Evolutionary conservation across 1,140 invertebrate species (phyloP), one percentile per base, ranked within the genome.

Genomic region (Habropoda laboriosa): DNA sequence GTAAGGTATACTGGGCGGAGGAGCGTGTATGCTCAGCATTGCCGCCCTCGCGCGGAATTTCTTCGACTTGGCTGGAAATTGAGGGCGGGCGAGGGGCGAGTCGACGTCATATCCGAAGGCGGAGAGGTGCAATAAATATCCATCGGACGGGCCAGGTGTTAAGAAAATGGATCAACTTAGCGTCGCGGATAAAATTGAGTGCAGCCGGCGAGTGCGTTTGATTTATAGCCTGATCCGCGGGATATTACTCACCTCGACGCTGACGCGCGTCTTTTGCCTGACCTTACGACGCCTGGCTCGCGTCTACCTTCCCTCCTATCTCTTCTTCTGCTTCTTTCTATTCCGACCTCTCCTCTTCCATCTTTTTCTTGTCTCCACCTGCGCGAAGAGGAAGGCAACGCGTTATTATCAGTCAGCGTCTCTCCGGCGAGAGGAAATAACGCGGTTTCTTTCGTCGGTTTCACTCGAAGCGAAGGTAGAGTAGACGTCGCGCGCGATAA

Each of bases 91-190:
- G 57, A 16, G 49, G 35, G 47, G 38, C 47, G 45, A 12, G 47
- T 3, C 24, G 21, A 45, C 73, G 61, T 67, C 38, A 24, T 67
- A 47, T 38, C 53, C 32, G 7, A n/a, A n/a, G 16, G 5, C n/a
- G 10, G 32, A 38, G 10, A 8, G 66, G 42, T 30, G 75, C 55
- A 71, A 77, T 77, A 77, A 77, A 78, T 78, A 78, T 78, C 75
- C 75, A 78, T 78, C 66, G 75, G 75, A 61, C 75, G 40, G 74
- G 75, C 66, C 75, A 78, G 75, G 75, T 78, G 75, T 42, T 78
- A 78, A 78, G 75, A 78, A 78, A 78, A 78, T 71, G 67, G 75
- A 78, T 78, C 75, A 78, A 71, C 66, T 78, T 71, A 71, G 67
- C 40, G 67, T 71, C 66, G 66, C 75, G 75, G 75, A 78, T 78